phyloP scores from a whole-genome alignment of 1,140 invertebrate species.

The Bombus haemorrhoidalis region DNA sequence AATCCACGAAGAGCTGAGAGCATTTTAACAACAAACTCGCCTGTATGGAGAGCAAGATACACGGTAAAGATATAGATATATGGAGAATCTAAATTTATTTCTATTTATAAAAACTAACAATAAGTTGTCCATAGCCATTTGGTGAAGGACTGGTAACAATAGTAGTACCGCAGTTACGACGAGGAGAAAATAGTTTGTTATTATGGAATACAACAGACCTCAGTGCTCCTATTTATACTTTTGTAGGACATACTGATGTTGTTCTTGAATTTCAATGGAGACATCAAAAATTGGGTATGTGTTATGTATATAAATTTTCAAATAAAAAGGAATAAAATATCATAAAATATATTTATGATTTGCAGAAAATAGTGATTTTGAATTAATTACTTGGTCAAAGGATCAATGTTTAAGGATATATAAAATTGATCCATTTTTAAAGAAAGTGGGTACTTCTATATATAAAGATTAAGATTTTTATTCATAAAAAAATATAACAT shows the following conservation, averaged over 20 bases:
- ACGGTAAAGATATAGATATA: conserved; percentile 84
- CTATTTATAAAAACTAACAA: neutral
- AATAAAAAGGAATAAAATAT: neutral
- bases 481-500: conserved; percentile 1
- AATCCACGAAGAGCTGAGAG: conserved; percentile 92
- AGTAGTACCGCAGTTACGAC: conserved; percentile 90
- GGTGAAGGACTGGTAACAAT: conserved; percentile 95
- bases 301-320: neutral
- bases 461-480: neutral
- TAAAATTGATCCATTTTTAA: conserved; percentile 92
- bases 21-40: conserved; percentile 91
- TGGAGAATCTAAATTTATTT: neutral
- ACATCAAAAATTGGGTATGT: conserved; percentile 83
- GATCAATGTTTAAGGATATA: conserved; percentile 96
- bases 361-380: conserved; percentile 87
- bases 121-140: conserved; percentile 87
- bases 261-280: conserved; percentile 98
- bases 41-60: conserved; percentile 96
- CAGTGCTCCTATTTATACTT: conserved; percentile 90
- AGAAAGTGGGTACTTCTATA: conserved; percentile 83
- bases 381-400: conserved; percentile 97
- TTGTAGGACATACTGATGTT: conserved; percentile 96
- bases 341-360: conserved; percentile 49
- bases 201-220: conserved; percentile 91
- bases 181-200: conserved; percentile 92